Conservation (phyloP, 2,113 vertebrate species). For the Thermophis baileyi region DNA sequence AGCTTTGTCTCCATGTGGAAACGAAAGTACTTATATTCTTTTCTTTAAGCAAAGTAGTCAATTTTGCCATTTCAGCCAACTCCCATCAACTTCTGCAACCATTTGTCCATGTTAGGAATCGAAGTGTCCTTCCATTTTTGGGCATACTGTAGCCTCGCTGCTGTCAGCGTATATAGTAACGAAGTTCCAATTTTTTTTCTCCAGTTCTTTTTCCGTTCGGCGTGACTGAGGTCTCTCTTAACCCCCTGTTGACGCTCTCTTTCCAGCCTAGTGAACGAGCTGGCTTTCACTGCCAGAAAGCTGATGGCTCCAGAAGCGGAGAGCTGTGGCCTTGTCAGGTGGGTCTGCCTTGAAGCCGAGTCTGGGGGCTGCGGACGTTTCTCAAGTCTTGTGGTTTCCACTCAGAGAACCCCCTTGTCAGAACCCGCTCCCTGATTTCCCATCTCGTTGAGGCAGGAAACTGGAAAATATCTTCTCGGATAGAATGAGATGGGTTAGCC, state of each 20-base stretch:
- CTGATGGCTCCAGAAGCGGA: conserved; percentile 85
- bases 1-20: too few species aligned
- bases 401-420: neutral
- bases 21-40: too few species aligned
- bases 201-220: too few species aligned
- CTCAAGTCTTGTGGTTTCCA: neutral
- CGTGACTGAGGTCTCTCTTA: rapidly evolving
- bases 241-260: neutral
- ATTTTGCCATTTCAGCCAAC: too few species aligned
- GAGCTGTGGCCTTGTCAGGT: conserved; percentile 86
- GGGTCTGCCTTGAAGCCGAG: neutral
- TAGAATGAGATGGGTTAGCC: neutral
- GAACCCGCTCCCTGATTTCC: neutral
- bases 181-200: too few species aligned
- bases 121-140: too few species aligned
- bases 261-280: conserved; percentile 82
- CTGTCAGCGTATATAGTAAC: too few species aligned
- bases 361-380: neutral
- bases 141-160: too few species aligned
- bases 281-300: conserved; percentile 83
- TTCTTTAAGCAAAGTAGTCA: too few species aligned
- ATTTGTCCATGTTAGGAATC: too few species aligned
- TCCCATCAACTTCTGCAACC: too few species aligned
- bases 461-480: neutral
- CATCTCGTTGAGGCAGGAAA: neutral